A percentile compares a stretch with the other conserved stretches of the same genome.
Evolutionary conservation across 2,888 invertebrate species (phyloP).

Genomic region (Coelopa pilipes): DNA sequence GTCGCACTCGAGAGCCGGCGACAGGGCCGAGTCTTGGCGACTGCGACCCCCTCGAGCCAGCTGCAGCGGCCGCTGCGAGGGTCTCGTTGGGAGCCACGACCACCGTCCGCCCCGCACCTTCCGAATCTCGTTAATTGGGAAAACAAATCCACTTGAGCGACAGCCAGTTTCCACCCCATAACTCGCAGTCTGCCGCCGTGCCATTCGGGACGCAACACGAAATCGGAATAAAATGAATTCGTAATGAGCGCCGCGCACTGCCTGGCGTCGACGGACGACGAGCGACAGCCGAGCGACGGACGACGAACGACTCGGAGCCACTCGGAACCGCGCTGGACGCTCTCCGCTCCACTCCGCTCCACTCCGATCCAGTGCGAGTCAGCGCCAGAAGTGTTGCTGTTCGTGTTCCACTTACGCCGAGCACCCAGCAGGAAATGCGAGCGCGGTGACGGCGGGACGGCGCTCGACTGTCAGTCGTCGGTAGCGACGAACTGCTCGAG

Average conservation of each 20-base stretch:
- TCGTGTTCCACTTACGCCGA: background rate
- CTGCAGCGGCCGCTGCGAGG: too few relatives aligned
- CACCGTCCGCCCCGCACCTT: background rate
- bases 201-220: constrained; percentile 18
- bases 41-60: too few relatives aligned
- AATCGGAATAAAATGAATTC: constrained; percentile 34
- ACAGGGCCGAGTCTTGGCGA: too few relatives aligned
- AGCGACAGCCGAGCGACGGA: too few relatives aligned
- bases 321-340: background rate
- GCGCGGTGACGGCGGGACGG: background rate
- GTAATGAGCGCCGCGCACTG: constrained; percentile 33
- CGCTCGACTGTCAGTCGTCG: background rate
- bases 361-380: too few relatives aligned
- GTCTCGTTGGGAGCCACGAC: too few relatives aligned
- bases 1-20: too few relatives aligned
- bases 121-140: constrained; percentile 26
- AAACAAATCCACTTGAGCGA: constrained; percentile 30
- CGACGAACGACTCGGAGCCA: constrained; percentile 24
- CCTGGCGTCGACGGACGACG: background rate
- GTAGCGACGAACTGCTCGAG: too few relatives aligned
- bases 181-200: constrained; percentile 19
- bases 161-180: constrained; percentile 18
- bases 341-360: too few relatives aligned
- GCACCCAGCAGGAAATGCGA: constrained; percentile 18
- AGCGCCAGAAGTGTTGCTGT: constrained; percentile 5